Percentiles rank a stretch among this genome's conserved stretches.
Conservation (phyloP, 1,140 invertebrate species). For the Cheumatopsyche charites region DNA sequence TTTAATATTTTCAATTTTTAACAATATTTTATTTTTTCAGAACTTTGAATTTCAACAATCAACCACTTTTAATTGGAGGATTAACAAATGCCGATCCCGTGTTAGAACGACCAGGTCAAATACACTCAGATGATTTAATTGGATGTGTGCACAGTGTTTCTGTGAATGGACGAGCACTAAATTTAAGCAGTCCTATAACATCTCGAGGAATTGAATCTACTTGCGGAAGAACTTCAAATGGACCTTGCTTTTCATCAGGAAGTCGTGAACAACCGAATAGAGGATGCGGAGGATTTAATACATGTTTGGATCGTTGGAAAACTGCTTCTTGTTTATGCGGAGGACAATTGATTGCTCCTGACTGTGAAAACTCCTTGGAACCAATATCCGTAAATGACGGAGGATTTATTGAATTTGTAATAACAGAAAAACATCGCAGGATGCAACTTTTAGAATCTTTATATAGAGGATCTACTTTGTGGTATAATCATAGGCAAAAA, state of each 20-base stretch:
- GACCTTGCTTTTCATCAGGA: conserved; percentile 62
- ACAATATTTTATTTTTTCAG: conserved; percentile 63
- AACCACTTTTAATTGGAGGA: conserved; percentile 85
- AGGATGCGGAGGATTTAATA: conserved; percentile 70
- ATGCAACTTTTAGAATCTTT: conserved; percentile 82
- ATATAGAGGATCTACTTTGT: conserved; percentile 74
- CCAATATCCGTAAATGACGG: conserved; percentile 79
- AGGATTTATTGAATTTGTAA: conserved; percentile 78
- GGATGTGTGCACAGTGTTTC: conserved; percentile 91
- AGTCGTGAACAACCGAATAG: conserved; percentile 55
- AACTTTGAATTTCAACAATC: conserved; percentile 91
- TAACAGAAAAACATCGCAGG: conserved; percentile 82
- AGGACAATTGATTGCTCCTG: conserved; percentile 72
- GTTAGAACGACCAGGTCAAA: conserved; percentile 83
- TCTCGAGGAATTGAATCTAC: conserved; percentile 75
- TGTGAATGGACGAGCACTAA: conserved; percentile 82
- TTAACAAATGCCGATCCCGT: conserved; percentile 82
- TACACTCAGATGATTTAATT: conserved; percentile 89
- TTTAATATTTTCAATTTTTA: conserved; percentile 15
- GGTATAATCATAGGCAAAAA: conserved; percentile 62
- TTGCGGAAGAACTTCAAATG: conserved; percentile 71
- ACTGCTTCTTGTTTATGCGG: conserved; percentile 73
- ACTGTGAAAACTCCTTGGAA: conserved; percentile 78
- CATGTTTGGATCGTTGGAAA: conserved; percentile 86
- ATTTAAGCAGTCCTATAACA: conserved; percentile 76